phyloP scores from a whole-genome alignment of 2,797 vertebrate species.

The Allochrocebus solatus region DNA sequence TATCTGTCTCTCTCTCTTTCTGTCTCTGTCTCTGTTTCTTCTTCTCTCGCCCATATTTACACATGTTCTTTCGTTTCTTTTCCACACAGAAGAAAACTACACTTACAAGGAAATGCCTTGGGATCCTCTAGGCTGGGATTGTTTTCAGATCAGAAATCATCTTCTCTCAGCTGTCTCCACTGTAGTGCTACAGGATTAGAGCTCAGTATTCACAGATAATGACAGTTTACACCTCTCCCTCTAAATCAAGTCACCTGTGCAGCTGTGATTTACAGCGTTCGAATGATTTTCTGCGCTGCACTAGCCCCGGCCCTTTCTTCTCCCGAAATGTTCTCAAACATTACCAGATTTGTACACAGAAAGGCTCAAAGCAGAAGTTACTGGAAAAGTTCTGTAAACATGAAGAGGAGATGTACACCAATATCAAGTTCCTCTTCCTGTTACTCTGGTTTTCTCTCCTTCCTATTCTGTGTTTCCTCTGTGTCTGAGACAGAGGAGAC shows the following conservation, averaged over 20 bases:
- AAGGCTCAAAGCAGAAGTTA: conserved; percentile 70
- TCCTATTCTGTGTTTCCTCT: conserved; percentile 47
- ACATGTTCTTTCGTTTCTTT: background rate
- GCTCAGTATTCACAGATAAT: background rate
- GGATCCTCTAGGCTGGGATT: background rate
- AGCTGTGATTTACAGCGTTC: background rate
- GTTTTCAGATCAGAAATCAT: background rate
- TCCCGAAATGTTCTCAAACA: background rate
- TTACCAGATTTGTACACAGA: conserved; percentile 7
- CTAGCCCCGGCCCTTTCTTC: background rate
- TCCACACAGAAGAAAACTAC: background rate
- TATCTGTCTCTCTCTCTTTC: background rate
- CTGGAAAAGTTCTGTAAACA: background rate
- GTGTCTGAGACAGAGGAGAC: background rate
- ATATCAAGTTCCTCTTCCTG: conserved; percentile 72
- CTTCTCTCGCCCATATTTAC: background rate
- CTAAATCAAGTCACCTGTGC: background rate
- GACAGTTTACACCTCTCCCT: background rate
- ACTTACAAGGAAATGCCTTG: background rate
- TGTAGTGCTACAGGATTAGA: background rate
- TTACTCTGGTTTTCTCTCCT: conserved; percentile 8
- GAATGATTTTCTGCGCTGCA: background rate
- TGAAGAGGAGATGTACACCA: conserved; percentile 39
- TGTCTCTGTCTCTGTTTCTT: too few species aligned
- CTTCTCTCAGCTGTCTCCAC: background rate